Base-by-base conservation (phyloP, 2,113 vertebrate species). In the Labeo catla region DNA sequence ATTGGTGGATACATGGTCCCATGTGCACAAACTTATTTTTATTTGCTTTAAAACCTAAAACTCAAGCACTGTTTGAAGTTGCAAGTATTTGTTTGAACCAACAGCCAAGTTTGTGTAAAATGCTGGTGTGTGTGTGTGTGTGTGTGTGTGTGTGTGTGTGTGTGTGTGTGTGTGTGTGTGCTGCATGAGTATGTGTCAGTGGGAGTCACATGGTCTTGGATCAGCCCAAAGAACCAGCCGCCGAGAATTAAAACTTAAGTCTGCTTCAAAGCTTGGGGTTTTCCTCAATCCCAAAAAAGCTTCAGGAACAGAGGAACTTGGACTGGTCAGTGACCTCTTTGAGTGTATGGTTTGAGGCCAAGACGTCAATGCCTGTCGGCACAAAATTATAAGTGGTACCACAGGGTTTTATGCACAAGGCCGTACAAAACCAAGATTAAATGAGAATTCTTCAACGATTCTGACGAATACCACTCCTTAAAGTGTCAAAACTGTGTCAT, bases 171-270 rank as follows among this genome's bases (percentile, higher is more conserved):
- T 39, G 34, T 65, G 81, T n/a, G 85, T 80, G 45, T 84, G 12
- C 63, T 36, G 84, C 86, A 86, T 88, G 88, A 90, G 68, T 87
- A 89, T 93, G 92, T 92, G 90, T 92, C 91, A 90, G 82, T 83
- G 9, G 66, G 86, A 90, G 89, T 91, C 91, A 85, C 82, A 84
- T 73, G 65, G 36, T 73, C 50, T 21, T 83, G 65, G 23, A 83
- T 39, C 68, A 43, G 21, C 83, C 50, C 77, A 80, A 89, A 87
- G 88, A 19, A 61, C 57, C 57, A 61, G 79, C 54, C 82, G 77
- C 84, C 81, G 80, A 90, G 91, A 92, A 90, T 91, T 92, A 87
- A 73, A 73, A 36, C 83, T 90, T 87, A 87, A 87, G 87, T 84
- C 34, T 86, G 88, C 88, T 89, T 92, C 91, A 93, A 90, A 92